Percentiles rank a stretch among this genome's conserved stretches.
Evolutionary conservation across 2,797 vertebrate genomes (phyloP).

Genomic region (Falco berigora): DNA sequence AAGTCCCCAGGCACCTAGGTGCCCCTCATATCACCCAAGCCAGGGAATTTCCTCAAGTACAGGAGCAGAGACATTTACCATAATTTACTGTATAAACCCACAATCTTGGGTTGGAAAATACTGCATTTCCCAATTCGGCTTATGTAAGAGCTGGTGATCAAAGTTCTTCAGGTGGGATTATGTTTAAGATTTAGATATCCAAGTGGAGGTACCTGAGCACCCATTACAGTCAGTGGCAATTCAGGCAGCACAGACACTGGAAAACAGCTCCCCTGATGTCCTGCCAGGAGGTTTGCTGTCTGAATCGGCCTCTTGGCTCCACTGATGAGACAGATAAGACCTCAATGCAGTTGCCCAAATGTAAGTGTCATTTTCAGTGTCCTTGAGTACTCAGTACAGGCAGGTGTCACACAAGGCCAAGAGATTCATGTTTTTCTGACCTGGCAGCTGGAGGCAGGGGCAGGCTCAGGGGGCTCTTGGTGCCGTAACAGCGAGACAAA

Average conservation of each 20-base stretch:
- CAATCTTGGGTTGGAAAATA: neutral
- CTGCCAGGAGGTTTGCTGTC: neutral
- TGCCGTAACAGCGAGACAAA: neutral
- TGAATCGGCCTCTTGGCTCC: neutral
- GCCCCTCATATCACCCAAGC: neutral
- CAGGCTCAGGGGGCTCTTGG: neutral
- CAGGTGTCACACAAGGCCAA: neutral
- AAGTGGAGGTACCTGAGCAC: neutral
- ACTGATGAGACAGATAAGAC: neutral
- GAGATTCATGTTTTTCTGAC: neutral
- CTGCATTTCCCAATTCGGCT: neutral
- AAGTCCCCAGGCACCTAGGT: neutral
- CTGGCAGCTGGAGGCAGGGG: neutral
- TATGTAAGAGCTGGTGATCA: neutral
- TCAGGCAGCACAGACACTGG: neutral
- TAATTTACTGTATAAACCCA: neutral
- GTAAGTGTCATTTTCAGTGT: neutral
- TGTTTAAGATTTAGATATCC: neutral
- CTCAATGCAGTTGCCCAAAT: neutral
- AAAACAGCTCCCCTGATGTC: neutral
- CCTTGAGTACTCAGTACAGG: neutral
- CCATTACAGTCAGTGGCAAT: neutral
- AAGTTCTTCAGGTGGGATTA: neutral
- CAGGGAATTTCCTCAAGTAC: neutral
- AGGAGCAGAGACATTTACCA: neutral